Base-by-base conservation (phyloP, 1,140 invertebrate genomes). In the Ruditapes philippinarum region DNA sequence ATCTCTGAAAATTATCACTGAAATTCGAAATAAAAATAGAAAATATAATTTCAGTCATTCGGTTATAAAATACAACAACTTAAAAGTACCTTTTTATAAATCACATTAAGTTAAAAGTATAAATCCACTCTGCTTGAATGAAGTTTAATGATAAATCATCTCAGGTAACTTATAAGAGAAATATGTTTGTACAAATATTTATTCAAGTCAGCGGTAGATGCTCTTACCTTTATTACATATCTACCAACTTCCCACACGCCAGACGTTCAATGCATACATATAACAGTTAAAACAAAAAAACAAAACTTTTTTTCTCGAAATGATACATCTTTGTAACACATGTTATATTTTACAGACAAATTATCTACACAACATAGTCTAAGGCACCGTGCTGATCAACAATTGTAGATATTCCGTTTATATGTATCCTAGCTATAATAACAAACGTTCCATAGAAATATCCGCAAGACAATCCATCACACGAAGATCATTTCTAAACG, bases 311-410 rank as follows among this genome's bases (percentile, higher is more conserved):
- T 70, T 70, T 38, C 65, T 70, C 65, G 38, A 70, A 70, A 70
- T 70, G 65, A 70, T 70, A 70, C 65, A 70, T 70, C 65, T 70
- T 70, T 70, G 11, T 40, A 38, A 70, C 65, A 70, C 38, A 40
- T 70, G 65, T 70, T 70, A 38, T 70, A 19, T 70, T 70, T 38
- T 70, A 70, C 65, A 17, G 25, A 1, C 33, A 12, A 33, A 70
- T 70, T 70, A 38, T 70, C 36, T 70, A 17, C 3, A 36, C 36
- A 70, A 38, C 57, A 4, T 62, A 25, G 31, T 17, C 14, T 38
- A 25, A 28, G 36, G 36, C 33, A 70, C 65, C 36, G 1, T 40
- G 65, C 33, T 40, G 65, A 19, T 70, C 17, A 38, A 19, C 9
- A 0, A 38, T 22, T 33, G 38, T 70, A 38, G 65, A 38, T 70